These are phyloP conservation scores for Carduelis carduelis DNA, from an alignment of 2,797 vertebrate genomes.

Conservation along the genomic window DNA sequence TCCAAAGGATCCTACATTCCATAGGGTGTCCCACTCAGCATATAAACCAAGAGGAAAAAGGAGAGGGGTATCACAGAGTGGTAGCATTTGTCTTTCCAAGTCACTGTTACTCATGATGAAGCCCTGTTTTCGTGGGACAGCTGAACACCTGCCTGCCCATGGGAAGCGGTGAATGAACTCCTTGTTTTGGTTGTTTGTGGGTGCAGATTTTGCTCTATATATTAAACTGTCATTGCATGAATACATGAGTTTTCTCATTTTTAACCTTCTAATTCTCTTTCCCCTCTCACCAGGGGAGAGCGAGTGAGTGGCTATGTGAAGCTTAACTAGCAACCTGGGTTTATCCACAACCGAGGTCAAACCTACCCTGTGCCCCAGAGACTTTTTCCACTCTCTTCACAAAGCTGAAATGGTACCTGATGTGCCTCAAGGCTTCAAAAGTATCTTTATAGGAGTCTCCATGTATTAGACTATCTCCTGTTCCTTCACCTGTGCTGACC, in stretches of 20 bases:
- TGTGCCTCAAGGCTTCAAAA: neutral
- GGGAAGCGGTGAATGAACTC: neutral
- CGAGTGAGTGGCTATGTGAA: neutral
- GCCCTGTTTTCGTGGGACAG: neutral
- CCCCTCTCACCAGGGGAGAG: neutral
- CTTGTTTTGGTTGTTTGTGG: neutral
- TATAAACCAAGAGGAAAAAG: neutral
- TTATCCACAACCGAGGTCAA: neutral
- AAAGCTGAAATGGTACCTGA: neutral
- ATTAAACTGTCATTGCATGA: neutral
- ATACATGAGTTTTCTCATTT: neutral
- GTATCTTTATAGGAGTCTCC: neutral
- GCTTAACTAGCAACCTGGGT: neutral
- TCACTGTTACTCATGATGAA: fast-evolving
- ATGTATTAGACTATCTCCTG: neutral
- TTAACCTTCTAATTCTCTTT: neutral
- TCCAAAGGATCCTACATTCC: neutral
- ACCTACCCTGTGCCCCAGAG: neutral
- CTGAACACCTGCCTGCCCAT: neutral
- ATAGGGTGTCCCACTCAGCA: neutral
- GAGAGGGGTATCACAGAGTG: fast-evolving
- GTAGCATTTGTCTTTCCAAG: neutral
- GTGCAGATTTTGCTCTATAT: neutral
- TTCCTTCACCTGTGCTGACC: neutral
- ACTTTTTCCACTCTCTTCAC: neutral